Evolutionary conservation across 1,140 invertebrate genomes (phyloP).

Genomic region (Neelides sp.): DNA sequence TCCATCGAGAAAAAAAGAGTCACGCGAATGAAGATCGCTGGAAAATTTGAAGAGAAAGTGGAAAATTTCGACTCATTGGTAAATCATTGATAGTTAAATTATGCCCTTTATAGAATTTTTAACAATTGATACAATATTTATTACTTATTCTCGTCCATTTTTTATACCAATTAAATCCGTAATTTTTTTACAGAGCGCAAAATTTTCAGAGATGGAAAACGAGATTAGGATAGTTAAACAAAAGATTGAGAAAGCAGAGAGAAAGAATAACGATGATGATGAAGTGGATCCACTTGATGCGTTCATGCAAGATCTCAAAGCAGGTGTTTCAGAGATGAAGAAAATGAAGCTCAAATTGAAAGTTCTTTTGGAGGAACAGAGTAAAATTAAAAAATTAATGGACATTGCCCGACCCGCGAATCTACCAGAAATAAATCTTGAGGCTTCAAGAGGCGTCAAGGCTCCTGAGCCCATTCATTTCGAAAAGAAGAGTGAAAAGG

Average conservation of each 20-base stretch:
- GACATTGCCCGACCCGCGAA: constrained; percentile 63
- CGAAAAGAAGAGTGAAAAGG: constrained; percentile 14
- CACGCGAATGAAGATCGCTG: constrained; percentile 55
- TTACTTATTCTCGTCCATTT: not conserved
- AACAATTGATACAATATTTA: not conserved
- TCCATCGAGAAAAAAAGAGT: constrained; percentile 75
- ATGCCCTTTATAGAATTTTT: constrained; percentile 10
- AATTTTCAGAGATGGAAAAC: constrained; percentile 20
- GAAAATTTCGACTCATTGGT: constrained; percentile 75
- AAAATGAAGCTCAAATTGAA: constrained; percentile 48
- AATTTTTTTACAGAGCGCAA: constrained; percentile 24
- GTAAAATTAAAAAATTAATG: constrained; percentile 52
- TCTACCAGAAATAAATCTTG: constrained; percentile 40
- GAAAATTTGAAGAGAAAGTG: constrained; percentile 44
- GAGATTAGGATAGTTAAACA: constrained; percentile 18
- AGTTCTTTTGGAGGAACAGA: constrained; percentile 55
- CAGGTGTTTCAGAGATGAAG: constrained; percentile 39
- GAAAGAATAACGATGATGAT: constrained; percentile 30
- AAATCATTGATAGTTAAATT: constrained; percentile 30
- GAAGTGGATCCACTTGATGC: constrained; percentile 54
- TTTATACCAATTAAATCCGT: not conserved
- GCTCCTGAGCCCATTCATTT: constrained; percentile 34
- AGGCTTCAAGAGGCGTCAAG: not conserved
- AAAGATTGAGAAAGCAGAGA: constrained; percentile 33
- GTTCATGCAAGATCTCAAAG: constrained; percentile 54